Evolutionary conservation across 2,113 vertebrate genomes (phyloP).

Genomic region (Carassius gibelio): DNA sequence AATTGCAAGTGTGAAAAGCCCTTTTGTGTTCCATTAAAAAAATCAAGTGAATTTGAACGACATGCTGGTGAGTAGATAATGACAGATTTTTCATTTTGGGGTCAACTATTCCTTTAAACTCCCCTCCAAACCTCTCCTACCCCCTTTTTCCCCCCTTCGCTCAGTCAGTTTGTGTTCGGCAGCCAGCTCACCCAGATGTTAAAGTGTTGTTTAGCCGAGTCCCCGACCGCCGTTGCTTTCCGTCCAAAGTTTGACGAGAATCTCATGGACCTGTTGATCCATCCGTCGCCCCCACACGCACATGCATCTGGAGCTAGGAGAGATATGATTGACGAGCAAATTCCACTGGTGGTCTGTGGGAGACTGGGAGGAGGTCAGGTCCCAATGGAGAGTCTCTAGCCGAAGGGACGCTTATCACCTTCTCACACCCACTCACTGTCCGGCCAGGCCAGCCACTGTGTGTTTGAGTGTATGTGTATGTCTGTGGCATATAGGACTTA

Average conservation of each 20-base stretch:
- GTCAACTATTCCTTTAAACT: slow-evolving; percentile 1
- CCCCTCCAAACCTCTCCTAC: background rate
- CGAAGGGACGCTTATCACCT: slow-evolving; percentile 44
- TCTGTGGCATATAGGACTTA: background rate
- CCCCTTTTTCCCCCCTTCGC: background rate
- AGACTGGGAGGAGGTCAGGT: slow-evolving; percentile 37
- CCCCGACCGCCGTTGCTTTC: slow-evolving; percentile 35
- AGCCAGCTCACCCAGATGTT: slow-evolving; percentile 51
- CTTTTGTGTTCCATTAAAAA: background rate
- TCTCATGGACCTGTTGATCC: slow-evolving; percentile 57
- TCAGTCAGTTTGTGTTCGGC: slow-evolving; percentile 5
- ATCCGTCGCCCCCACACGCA: slow-evolving; percentile 38
- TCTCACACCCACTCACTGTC: slow-evolving; percentile 50
- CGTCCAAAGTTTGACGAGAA: slow-evolving; percentile 43
- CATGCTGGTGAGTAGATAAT: background rate
- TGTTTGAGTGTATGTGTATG: slow-evolving; percentile 19
- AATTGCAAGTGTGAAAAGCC: slow-evolving; percentile 5
- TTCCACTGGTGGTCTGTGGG: slow-evolving; percentile 55
- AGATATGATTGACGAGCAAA: slow-evolving; percentile 57
- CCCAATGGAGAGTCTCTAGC: slow-evolving; percentile 30
- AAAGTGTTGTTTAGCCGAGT: slow-evolving; percentile 44
- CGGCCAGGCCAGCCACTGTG: slow-evolving; percentile 1
- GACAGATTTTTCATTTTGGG: background rate
- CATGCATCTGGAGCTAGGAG: slow-evolving; percentile 55
- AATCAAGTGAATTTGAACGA: background rate